phyloP scores from a whole-genome alignment of 2,113 vertebrate genomes.

The Archilochus colubris region DNA sequence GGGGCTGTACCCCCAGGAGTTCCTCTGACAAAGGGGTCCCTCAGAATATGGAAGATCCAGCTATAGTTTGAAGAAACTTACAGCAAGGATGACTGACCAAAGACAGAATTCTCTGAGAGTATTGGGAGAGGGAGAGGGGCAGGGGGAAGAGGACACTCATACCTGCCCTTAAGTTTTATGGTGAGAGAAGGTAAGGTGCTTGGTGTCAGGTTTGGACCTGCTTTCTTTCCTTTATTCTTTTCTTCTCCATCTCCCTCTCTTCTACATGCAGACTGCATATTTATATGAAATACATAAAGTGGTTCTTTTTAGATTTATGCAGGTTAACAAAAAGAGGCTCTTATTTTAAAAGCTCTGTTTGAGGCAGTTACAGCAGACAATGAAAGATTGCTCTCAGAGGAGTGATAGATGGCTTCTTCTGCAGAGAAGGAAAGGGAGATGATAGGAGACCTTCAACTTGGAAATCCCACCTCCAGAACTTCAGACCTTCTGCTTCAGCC shows the following conservation, averaged over 20 bases:
- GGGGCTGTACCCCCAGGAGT: background rate
- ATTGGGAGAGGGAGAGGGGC: fast-evolving
- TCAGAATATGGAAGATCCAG: background rate
- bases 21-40: background rate
- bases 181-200: background rate
- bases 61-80: background rate
- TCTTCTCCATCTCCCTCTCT: background rate
- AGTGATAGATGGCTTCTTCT: background rate
- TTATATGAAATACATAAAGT: background rate
- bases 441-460: background rate
- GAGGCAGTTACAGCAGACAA: background rate
- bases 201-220: background rate
- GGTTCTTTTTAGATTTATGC: background rate
- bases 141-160: too few species aligned
- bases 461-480: background rate
- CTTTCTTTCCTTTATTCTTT: background rate
- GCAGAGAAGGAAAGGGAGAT: background rate
- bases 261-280: too few species aligned
- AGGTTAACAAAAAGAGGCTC: background rate
- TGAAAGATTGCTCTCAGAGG: background rate
- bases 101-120: background rate
- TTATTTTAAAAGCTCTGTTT: background rate
- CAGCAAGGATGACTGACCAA: background rate
- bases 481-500: background rate
- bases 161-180: background rate